Evolutionary conservation across 2,113 vertebrate genomes (phyloP).

Genomic region (Galemys pyrenaicus): DNA sequence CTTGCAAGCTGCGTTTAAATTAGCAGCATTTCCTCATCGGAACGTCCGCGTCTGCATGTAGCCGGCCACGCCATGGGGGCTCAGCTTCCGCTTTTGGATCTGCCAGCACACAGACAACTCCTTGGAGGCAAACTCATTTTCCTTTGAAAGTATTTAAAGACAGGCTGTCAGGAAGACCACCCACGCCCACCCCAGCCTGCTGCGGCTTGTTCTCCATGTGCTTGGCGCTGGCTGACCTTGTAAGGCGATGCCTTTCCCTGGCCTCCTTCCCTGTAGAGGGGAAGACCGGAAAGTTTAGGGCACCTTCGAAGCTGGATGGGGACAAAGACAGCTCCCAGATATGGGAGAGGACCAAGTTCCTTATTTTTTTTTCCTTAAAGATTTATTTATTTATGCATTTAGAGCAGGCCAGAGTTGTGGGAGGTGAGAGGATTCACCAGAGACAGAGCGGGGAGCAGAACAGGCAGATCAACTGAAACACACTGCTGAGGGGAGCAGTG

Average conservation of each 20-base stretch:
- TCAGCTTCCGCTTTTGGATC: neutral
- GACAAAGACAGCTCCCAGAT: neutral
- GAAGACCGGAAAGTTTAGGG: neutral
- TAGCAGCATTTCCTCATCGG: neutral
- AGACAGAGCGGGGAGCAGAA: too few species aligned
- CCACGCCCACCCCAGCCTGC: neutral
- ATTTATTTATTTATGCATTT: too few species aligned
- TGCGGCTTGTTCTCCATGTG: neutral
- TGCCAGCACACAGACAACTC: neutral
- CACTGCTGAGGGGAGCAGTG: too few species aligned
- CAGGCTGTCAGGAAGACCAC: neutral
- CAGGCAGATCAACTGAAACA: too few species aligned
- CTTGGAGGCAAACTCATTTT: constrained; percentile 1
- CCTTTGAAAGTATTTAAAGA: constrained; percentile 28
- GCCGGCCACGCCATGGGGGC: neutral
- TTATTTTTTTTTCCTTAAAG: too few species aligned
- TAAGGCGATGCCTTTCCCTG: neutral
- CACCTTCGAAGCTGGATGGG: neutral
- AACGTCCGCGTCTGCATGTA: neutral
- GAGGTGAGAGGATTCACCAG: too few species aligned
- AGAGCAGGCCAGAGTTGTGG: too few species aligned
- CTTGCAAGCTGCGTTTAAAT: neutral
- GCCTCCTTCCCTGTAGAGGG: neutral
- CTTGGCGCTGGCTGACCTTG: neutral
- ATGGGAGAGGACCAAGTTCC: neutral